These are phyloP conservation scores for Eulemur rufifrons DNA, from an alignment of 2,113 vertebrate species.

Conservation along the genomic window DNA sequence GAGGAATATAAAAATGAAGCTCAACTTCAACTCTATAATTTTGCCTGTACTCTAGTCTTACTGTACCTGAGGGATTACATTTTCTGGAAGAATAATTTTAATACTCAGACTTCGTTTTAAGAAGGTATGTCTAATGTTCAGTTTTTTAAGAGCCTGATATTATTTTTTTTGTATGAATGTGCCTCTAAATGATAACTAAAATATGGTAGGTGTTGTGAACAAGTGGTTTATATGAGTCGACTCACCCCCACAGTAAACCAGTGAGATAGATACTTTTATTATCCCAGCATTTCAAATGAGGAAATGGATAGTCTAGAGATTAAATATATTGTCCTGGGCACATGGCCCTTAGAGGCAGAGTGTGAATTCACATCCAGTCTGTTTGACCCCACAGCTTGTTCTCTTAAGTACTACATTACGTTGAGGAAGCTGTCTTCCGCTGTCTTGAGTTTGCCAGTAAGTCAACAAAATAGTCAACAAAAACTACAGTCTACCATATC, in stretches of 20 bases:
- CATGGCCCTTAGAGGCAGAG: background rate
- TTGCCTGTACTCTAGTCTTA: background rate
- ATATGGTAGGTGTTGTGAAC: background rate
- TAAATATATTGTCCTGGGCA: background rate
- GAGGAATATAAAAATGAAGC: background rate
- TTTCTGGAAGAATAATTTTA: constrained; percentile 28
- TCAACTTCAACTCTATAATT: constrained; percentile 21
- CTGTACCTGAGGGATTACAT: background rate
- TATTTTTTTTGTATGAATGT: background rate
- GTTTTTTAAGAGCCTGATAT: background rate
- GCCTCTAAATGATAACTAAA: background rate
- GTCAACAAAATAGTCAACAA: background rate
- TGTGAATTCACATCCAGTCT: background rate
- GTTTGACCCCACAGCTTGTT: background rate
- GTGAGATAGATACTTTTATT: background rate
- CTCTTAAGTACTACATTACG: background rate
- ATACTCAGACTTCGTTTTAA: background rate
- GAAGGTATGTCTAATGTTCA: background rate
- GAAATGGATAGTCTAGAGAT: background rate
- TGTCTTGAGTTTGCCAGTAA: background rate
- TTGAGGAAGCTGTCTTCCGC: background rate
- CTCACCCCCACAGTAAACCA: background rate
- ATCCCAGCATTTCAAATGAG: background rate
- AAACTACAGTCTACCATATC: background rate
- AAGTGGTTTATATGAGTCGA: background rate